These are phyloP conservation scores for Apodemus speciosus DNA, from an alignment of 2,113 vertebrate genomes.

Conservation along the genomic window DNA sequence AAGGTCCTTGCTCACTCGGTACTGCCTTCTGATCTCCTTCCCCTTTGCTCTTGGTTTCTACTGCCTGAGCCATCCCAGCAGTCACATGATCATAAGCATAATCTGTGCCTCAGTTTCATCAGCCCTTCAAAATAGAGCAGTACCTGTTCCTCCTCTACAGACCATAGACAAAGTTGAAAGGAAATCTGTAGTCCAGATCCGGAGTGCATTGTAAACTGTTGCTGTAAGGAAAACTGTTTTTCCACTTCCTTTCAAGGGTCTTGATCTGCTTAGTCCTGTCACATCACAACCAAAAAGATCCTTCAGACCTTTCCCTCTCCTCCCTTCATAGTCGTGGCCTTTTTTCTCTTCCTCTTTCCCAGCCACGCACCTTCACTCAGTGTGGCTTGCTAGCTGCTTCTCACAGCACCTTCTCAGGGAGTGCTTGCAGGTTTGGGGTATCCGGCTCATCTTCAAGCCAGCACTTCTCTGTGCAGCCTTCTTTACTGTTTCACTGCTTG, in stretches of 20 bases:
- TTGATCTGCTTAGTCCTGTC: constrained; percentile 17
- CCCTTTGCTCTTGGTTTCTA: constrained; percentile 26
- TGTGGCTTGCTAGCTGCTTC: constrained; percentile 19
- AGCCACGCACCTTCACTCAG: background rate
- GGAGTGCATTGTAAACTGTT: constrained; percentile 27
- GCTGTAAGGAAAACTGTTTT: constrained; percentile 21
- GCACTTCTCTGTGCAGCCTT: constrained; percentile 28
- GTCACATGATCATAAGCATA: background rate
- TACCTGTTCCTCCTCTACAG: background rate
- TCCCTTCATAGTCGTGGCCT: background rate
- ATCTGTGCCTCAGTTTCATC: background rate
- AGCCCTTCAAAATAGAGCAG: background rate
- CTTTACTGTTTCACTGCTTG: constrained; percentile 28
- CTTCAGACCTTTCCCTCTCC: background rate
- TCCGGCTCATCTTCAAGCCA: background rate
- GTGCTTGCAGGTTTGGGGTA: background rate
- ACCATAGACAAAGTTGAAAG: constrained; percentile 18
- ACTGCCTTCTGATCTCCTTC: background rate
- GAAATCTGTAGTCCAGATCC: background rate
- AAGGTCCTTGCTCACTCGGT: background rate
- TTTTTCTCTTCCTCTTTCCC: constrained; percentile 24
- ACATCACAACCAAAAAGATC: background rate
- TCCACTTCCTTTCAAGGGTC: constrained; percentile 50
- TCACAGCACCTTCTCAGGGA: background rate
- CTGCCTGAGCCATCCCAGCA: background rate